phyloP scores from a whole-genome alignment of 2,888 invertebrate genomes.

The Balanococcus diminutus region DNA sequence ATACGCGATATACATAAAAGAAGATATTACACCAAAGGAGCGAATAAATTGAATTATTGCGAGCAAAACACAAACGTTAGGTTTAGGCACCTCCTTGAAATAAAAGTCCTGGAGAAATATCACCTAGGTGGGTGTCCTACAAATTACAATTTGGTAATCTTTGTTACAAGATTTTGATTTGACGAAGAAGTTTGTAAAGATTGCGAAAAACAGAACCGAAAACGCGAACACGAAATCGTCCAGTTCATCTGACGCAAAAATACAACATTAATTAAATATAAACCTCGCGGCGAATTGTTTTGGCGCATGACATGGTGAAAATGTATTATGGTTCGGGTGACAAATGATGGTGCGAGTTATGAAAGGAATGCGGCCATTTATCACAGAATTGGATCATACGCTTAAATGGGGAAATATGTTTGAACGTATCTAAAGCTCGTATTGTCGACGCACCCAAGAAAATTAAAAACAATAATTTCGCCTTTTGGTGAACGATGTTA shows the following conservation, averaged over 20 bases:
- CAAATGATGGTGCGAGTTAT: slow-evolving; percentile 5
- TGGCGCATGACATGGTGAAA: slow-evolving; percentile 26
- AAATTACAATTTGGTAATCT: not conserved
- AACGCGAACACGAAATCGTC: not conserved
- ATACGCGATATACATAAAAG: not conserved
- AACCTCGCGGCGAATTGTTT: slow-evolving; percentile 24
- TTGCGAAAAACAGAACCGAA: not conserved
- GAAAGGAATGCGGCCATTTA: slow-evolving; percentile 27
- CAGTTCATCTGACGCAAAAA: slow-evolving; percentile 16
- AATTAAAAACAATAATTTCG: slow-evolving; percentile 31
- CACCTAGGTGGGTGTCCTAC: not conserved
- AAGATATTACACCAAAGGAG: not conserved
- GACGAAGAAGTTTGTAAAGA: not conserved
- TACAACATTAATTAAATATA: slow-evolving; percentile 27
- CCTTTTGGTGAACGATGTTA: slow-evolving; percentile 23
- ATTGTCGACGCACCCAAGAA: slow-evolving; percentile 27
- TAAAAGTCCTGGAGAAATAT: not conserved
- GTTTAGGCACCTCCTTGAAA: no score
- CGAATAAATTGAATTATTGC: not conserved
- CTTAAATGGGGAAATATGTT: slow-evolving; percentile 19
- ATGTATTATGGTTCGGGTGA: slow-evolving; percentile 22
- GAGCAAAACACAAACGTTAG: no score
- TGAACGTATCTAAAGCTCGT: slow-evolving; percentile 9
- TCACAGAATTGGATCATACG: slow-evolving; percentile 19
- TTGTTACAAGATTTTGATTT: not conserved